These are phyloP conservation scores for Euwallacea fornicatus DNA, from an alignment of 1,140 invertebrate species.

Conservation along the genomic window DNA sequence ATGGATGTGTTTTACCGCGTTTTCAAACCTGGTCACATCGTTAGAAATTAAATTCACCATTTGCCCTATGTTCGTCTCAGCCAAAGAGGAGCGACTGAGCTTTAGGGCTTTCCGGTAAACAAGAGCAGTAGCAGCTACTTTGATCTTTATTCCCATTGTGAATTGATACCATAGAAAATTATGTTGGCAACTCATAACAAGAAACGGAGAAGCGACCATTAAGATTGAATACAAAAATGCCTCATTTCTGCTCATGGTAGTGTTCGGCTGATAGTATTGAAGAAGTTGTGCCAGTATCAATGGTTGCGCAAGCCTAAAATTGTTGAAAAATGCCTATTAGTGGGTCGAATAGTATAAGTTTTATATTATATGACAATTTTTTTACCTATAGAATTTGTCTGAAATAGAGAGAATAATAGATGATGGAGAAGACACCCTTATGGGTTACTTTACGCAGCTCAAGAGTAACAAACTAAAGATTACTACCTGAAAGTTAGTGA, in stretches of 20 bases:
- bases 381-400: too few relatives aligned
- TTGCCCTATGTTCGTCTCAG: constrained; percentile 77
- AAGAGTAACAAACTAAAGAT: not conserved
- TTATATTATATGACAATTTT: too few relatives aligned
- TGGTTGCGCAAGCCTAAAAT: constrained; percentile 55
- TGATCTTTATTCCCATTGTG: constrained; percentile 77
- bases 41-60: constrained; percentile 87
- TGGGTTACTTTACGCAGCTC: not conserved
- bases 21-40: constrained; percentile 74
- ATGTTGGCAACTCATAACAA: constrained; percentile 71
- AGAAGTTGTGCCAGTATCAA: constrained; percentile 37
- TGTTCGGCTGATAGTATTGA: constrained; percentile 35
- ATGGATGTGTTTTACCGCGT: constrained; percentile 65
- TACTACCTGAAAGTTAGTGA: too few relatives aligned
- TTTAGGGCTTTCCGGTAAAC: constrained; percentile 78
- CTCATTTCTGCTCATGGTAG: constrained; percentile 47
- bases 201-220: constrained; percentile 65
- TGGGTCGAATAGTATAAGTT: too few relatives aligned
- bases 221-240: constrained; percentile 71
- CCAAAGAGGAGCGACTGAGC: constrained; percentile 65
- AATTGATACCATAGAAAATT: constrained; percentile 73
- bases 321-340: too few relatives aligned
- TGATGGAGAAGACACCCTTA: not conserved
- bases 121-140: constrained; percentile 71
- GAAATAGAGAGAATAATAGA: too few relatives aligned